Percentiles rank a stretch among this genome's conserved stretches.
These are phyloP conservation scores for Panopea generosa DNA, from an alignment of 2,888 invertebrate genomes.

Conservation along the genomic window DNA sequence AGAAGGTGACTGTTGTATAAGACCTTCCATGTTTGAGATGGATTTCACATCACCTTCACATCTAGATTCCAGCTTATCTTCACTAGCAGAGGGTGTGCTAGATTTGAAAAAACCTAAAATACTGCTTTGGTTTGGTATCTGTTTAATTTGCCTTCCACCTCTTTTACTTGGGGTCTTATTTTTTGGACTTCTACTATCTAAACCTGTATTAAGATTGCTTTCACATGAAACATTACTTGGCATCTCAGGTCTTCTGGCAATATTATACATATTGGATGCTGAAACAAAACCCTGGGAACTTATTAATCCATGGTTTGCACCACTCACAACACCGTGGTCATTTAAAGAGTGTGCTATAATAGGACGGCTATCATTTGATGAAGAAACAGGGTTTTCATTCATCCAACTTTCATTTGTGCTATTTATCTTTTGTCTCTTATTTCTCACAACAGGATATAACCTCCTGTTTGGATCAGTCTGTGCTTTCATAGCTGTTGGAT, in stretches of 20 bases:
- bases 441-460: constrained; percentile 32
- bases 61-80: constrained; percentile 1
- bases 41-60: neutral
- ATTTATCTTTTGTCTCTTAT: constrained; percentile 8
- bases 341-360: no score
- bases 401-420: no score
- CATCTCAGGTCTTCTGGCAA: constrained; percentile 1
- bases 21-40: no score
- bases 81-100: constrained; percentile 9
- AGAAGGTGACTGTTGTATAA: no score
- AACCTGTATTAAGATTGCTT: no score
- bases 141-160: constrained; percentile 27
- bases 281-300: constrained; percentile 48
- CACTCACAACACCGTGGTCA: no score
- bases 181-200: neutral
- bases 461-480: constrained; percentile 14
- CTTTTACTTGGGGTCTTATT: neutral
- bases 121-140: constrained; percentile 54
- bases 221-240: no score
- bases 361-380: no score
- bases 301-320: no score
- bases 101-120: constrained; percentile 44
- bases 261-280: constrained; percentile 57
- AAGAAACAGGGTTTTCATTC: no score
- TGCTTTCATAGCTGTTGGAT: neutral